Base-by-base conservation (phyloP, 2,888 invertebrate species). In the Helicoverpa assulta region DNA sequence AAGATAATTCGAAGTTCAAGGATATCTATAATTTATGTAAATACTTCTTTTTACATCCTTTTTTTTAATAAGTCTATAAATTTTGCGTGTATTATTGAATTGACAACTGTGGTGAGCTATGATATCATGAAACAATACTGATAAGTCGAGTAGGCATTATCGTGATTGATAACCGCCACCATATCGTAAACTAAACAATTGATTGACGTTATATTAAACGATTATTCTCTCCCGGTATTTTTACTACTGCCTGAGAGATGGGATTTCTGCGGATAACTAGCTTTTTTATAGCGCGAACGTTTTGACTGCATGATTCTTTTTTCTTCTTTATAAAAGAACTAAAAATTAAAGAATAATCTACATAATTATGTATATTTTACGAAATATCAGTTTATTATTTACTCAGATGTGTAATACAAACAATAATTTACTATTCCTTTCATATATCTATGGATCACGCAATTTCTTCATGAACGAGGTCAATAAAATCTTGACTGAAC, bases 111-210 rank as follows among this genome's bases (percentile, higher is more conserved):
- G 5, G 12, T 57, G 57, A 64, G 43, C 12, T 18, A 47, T 18
- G 64, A 74, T 74, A 70, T 18, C n/a, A 43, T 16, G 10, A 55
- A 43, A 43, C 18, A 33, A 47, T 57, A 61, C 50, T 65, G 74
- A 70, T 75, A 74, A 51, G 19, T 14, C 37, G 5, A 26, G 40
- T 65, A 52, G 14, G 37, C 8, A 55, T 47, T 73, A 52, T 59
- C 53, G 26, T 71, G 59, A 63, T 71, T 76, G 67, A 71, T 74
- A 74, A 70, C 40, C 5, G 40, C 51, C 52, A 21, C 26, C n/a
- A 40, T 57, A 57, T 52, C 33, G 18, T 6, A 14, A 19, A 5
- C 18, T 63, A 29, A 43, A 56, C 10, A 59, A 60, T 14, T 37
- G 26, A 73, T 58, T 60, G 40, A 72, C 56, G 51, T 47, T 55